Conservation (phyloP, 2,888 invertebrate genomes). For the Drosophila tripunctata region DNA sequence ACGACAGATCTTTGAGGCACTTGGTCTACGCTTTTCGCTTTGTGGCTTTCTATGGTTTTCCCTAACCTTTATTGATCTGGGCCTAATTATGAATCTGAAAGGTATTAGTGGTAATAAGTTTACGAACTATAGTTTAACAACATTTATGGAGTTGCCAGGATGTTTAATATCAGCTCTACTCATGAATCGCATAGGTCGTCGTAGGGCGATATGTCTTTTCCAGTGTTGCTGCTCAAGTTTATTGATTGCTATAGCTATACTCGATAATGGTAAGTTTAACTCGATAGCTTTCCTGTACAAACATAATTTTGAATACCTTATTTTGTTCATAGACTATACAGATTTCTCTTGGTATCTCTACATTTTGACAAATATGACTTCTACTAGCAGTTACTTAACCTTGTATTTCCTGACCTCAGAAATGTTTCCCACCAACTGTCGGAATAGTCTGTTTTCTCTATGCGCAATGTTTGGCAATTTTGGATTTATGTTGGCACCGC, state of each 20-base stretch:
- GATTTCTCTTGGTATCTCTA: constrained; percentile 85
- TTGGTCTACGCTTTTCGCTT: constrained; percentile 82
- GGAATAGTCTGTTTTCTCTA: constrained; percentile 88
- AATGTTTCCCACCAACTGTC: constrained; percentile 88
- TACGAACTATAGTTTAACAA: constrained; percentile 88
- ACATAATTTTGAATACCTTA: neutral
- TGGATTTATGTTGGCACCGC: constrained; percentile 89
- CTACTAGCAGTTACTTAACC: constrained; percentile 87
- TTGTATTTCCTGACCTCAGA: constrained; percentile 89
- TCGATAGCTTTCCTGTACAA: neutral
- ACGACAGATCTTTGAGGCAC: constrained; percentile 58
- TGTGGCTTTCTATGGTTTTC: constrained; percentile 92
- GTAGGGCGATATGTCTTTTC: constrained; percentile 86
- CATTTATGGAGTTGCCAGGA: constrained; percentile 88
- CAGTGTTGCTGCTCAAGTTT: constrained; percentile 86
- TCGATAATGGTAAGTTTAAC: constrained; percentile 33
- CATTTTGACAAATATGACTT: constrained; percentile 87
- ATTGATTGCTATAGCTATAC: constrained; percentile 64
- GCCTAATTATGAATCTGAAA: constrained; percentile 90
- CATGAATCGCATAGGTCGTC: constrained; percentile 87
- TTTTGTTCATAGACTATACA: constrained; percentile 31
- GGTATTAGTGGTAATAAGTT: constrained; percentile 89
- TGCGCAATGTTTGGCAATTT: constrained; percentile 88
- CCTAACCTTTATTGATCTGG: constrained; percentile 90
- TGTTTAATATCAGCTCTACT: constrained; percentile 87